phyloP scores from a whole-genome alignment of 2,888 invertebrate species.

The Lepeophtheirus nordmannii region DNA sequence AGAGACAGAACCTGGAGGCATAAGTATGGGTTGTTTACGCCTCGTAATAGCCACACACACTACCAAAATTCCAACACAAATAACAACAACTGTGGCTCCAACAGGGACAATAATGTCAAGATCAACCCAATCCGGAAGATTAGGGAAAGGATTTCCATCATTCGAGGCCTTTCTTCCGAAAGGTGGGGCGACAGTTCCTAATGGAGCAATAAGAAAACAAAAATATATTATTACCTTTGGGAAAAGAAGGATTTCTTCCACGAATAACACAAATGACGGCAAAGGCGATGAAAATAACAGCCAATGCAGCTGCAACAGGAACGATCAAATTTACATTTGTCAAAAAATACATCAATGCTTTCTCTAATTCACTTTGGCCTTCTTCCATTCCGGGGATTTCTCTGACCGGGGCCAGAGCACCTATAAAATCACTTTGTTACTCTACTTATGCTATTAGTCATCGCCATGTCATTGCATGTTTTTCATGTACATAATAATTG shows the following conservation, averaged over 20 bases:
- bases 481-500: background rate
- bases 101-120: conserved; percentile 78
- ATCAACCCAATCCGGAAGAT: conserved; percentile 74
- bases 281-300: conserved; percentile 82
- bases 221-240: conserved; percentile 23
- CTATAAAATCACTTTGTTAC: conserved; percentile 47
- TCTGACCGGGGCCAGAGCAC: conserved; percentile 81
- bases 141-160: conserved; percentile 38
- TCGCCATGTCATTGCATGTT: conserved; percentile 6
- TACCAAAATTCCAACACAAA: conserved; percentile 74
- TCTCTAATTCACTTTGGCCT: background rate
- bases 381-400: conserved; percentile 46
- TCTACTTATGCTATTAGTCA: background rate
- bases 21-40: conserved; percentile 40
- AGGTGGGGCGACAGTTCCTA: conserved; percentile 62
- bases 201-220: conserved; percentile 1
- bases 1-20: conserved; percentile 18
- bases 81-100: conserved; percentile 71
- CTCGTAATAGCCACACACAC: conserved; percentile 73
- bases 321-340: conserved; percentile 83
- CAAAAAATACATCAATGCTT: conserved; percentile 56
- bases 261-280: conserved; percentile 80
- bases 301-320: conserved; percentile 73
- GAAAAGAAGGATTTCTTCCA: conserved; percentile 41
- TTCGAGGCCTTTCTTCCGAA: conserved; percentile 26